phyloP scores from a whole-genome alignment of 2,888 invertebrate genomes.

The Hydriomena furcata region DNA sequence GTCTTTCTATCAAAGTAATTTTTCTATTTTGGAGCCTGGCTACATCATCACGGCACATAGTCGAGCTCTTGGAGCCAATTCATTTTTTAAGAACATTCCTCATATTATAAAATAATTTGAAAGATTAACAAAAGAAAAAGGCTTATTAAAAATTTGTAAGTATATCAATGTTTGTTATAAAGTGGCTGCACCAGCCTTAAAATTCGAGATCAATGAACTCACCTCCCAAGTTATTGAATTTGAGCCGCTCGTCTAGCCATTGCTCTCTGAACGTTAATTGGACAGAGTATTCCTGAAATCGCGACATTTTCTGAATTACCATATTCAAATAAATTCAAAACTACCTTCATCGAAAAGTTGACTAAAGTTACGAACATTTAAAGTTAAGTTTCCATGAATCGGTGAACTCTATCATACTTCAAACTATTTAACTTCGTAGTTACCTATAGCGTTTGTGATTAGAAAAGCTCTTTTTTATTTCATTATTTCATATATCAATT shows the following conservation, averaged over 20 bases:
- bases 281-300: conserved; percentile 97
- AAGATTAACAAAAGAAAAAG: too few relatives aligned
- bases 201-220: conserved; percentile 46
- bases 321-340: conserved; percentile 17
- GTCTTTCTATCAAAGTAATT: too few relatives aligned
- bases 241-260: conserved; percentile 96
- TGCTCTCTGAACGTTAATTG: conserved; percentile 98
- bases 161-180: too few relatives aligned
- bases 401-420: conserved; percentile 8
- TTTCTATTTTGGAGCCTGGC: too few relatives aligned
- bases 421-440: conserved; percentile 19
- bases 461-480: conserved; percentile 29
- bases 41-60: too few relatives aligned
- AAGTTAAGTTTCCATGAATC: conserved; percentile 46
- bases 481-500: conserved; percentile 19
- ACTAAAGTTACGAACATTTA: conserved; percentile 14
- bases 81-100: too few relatives aligned
- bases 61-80: too few relatives aligned
- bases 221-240: conserved; percentile 94
- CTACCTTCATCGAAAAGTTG: conserved; percentile 40
- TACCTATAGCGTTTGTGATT: conserved; percentile 22
- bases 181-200: too few relatives aligned
- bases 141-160: too few relatives aligned
- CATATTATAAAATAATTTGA: too few relatives aligned
- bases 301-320: conserved; percentile 23